Conservation (phyloP, 1,140 invertebrate species). For the Apis cerana region DNA sequence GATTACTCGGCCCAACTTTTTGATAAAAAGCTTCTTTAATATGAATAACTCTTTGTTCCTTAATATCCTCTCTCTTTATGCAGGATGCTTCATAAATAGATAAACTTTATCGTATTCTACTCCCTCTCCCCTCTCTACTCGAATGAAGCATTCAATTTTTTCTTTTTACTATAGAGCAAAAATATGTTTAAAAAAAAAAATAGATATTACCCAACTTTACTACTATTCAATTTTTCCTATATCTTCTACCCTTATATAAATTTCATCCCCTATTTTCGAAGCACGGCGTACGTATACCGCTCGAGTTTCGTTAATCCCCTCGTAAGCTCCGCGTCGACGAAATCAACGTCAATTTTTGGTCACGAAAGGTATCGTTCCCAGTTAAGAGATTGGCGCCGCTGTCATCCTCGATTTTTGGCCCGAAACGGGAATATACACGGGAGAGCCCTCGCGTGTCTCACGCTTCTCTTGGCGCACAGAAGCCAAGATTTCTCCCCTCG, state of each 20-base stretch:
- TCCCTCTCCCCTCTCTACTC: too few species aligned
- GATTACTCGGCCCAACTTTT: neutral
- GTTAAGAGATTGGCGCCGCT: neutral
- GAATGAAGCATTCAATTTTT: too few species aligned
- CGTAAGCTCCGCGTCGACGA: neutral
- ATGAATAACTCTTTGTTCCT: neutral
- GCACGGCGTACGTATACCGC: too few species aligned
- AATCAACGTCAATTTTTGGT: neutral
- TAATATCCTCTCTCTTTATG: neutral
- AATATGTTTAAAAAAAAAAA: too few species aligned
- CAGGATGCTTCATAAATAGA: too few species aligned
- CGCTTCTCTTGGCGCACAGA: neutral
- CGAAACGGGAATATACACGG: neutral
- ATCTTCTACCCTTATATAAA: too few species aligned
- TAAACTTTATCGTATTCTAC: too few species aligned
- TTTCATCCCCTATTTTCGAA: too few species aligned
- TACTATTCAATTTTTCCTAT: too few species aligned
- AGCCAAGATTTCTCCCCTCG: neutral
- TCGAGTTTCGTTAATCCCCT: neutral
- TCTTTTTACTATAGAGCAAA: too few species aligned
- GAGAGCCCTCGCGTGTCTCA: conserved; percentile 5
- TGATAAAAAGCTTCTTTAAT: neutral
- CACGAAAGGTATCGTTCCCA: neutral
- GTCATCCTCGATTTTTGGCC: neutral
- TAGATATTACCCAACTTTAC: too few species aligned